phyloP scores from a whole-genome alignment of 2,888 invertebrate species.

The Spodoptera exigua region DNA sequence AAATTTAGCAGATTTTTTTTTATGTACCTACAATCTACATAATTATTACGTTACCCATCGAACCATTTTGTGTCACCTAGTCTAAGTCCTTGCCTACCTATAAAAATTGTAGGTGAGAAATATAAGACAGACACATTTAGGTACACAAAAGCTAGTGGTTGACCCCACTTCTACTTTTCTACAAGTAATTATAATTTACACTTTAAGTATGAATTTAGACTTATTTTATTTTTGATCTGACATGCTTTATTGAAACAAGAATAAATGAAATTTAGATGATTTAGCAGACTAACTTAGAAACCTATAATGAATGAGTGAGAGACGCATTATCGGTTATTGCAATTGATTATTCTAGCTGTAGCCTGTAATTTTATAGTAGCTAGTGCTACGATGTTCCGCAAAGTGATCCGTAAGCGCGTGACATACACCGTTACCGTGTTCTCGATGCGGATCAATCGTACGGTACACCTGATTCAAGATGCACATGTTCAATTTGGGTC shows the following conservation, averaged over 20 bases:
- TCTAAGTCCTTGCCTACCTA: neutral
- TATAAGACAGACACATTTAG: no score
- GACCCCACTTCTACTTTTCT: no score
- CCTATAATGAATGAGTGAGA: constrained; percentile 12
- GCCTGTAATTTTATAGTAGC: constrained; percentile 36
- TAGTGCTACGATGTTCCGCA: constrained; percentile 61
- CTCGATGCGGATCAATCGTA: constrained; percentile 77
- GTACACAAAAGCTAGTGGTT: no score
- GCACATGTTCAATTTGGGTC: constrained; percentile 68
- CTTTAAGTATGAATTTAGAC: no score
- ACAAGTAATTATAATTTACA: no score
- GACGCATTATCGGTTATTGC: constrained; percentile 18
- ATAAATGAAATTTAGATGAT: neutral
- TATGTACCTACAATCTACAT: neutral
- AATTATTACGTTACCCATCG: neutral
- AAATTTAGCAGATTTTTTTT: constrained; percentile 4
- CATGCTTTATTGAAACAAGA: no score
- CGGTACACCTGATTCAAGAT: constrained; percentile 78
- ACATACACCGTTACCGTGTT: constrained; percentile 74
- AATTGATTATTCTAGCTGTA: constrained; percentile 39
- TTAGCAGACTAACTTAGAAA: constrained; percentile 11
- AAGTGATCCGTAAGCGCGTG: constrained; percentile 62
- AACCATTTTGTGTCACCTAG: neutral
- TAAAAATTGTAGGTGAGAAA: no score
- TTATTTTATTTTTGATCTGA: no score